phyloP scores from a whole-genome alignment of 2,888 invertebrate species.

The Lasioglossum figueresi region DNA sequence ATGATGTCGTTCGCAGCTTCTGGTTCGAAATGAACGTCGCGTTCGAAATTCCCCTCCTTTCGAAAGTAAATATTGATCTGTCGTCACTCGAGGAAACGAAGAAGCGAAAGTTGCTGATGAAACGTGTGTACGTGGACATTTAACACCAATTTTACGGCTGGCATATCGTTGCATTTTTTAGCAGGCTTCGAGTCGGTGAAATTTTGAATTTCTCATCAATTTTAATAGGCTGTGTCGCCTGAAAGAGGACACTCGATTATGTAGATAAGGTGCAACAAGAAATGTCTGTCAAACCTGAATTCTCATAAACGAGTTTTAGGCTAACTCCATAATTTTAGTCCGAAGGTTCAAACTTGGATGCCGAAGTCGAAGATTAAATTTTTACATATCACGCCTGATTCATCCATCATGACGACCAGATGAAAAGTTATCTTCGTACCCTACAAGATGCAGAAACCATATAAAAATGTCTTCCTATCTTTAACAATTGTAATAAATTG shows the following conservation, averaged over 20 bases:
- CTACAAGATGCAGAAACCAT: too few species aligned
- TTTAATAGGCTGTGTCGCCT: neutral
- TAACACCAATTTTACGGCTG: neutral
- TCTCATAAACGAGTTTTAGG: neutral
- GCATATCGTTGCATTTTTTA: slow-evolving; percentile 4
- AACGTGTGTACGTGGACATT: neutral
- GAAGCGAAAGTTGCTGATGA: slow-evolving; percentile 3
- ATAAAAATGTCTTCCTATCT: too few species aligned
- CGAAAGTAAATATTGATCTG: slow-evolving; percentile 10
- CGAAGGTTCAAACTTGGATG: neutral
- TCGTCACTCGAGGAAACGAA: neutral
- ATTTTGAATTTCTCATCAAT: neutral
- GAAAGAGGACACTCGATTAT: neutral
- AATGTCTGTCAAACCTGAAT: neutral
- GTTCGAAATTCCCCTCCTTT: neutral
- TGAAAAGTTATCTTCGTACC: too few species aligned
- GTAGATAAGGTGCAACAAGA: neutral
- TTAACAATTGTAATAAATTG: too few species aligned
- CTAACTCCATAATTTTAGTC: neutral
- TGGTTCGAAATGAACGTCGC: neutral
- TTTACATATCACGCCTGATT: too few species aligned
- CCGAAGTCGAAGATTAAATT: too few species aligned
- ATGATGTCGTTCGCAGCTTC: slow-evolving; percentile 10
- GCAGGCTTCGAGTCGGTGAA: neutral
- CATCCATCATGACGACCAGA: too few species aligned